A percentile compares a stretch with the other conserved stretches of the same genome.
Conservation (phyloP, 1,140 invertebrate genomes). For the Cyphomyrmex costatus region DNA sequence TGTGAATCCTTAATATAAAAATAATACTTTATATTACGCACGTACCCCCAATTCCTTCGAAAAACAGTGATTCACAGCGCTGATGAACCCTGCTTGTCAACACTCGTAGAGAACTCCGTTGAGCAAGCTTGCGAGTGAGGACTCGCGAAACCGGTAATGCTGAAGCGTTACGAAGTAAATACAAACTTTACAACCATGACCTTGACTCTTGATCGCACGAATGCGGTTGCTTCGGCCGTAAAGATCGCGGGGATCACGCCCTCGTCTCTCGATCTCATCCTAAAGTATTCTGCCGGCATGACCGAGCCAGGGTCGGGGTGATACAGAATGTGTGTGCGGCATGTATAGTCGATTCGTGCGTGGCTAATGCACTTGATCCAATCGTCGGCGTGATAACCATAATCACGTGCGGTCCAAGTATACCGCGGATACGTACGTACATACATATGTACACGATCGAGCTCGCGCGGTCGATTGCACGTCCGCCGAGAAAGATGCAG, state of each 20-base stretch:
- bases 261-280: constrained; percentile 60
- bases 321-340: constrained; percentile 75
- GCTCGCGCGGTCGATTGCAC: constrained; percentile 45
- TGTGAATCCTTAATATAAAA: background rate
- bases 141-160: constrained; percentile 46
- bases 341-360: constrained; percentile 72
- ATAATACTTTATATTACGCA: background rate
- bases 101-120: constrained; percentile 16
- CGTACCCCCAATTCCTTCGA: background rate
- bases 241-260: constrained; percentile 56
- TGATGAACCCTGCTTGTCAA: constrained; percentile 26
- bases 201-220: constrained; percentile 57
- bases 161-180: constrained; percentile 36
- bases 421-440: constrained; percentile 50
- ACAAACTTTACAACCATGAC: constrained; percentile 51
- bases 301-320: constrained; percentile 56
- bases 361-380: constrained; percentile 80
- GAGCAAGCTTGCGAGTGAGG: constrained; percentile 14
- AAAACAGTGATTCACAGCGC: background rate
- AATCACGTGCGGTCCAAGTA: constrained; percentile 73
- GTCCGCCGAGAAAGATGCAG: constrained; percentile 29
- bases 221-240: constrained; percentile 41
- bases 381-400: constrained; percentile 79
- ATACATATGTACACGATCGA: constrained; percentile 16
- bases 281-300: constrained; percentile 61